phyloP scores from a whole-genome alignment of 1,140 invertebrate species.

The Diabrotica undecimpunctata region DNA sequence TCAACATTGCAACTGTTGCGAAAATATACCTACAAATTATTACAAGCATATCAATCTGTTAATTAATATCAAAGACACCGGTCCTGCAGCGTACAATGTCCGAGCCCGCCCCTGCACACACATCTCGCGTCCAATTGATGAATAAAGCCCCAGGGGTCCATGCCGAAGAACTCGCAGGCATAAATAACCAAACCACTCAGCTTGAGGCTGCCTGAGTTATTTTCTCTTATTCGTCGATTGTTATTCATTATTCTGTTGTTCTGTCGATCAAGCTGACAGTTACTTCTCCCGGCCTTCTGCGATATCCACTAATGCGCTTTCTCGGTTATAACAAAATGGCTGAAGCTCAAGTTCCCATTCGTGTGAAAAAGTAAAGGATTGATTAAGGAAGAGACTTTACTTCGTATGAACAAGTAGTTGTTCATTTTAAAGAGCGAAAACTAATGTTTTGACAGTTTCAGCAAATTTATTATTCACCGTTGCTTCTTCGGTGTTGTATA shows the following conservation, averaged over 20 bases:
- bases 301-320: neutral
- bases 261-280: neutral
- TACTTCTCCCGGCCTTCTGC: neutral
- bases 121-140: neutral
- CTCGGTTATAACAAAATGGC: neutral
- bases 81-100: too few species aligned
- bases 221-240: slow-evolving; percentile 2
- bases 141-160: slow-evolving; percentile 1
- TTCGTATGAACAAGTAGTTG: too few species aligned
- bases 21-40: too few species aligned
- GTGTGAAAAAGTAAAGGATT: neutral
- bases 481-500: too few species aligned
- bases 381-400: too few species aligned
- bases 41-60: too few species aligned
- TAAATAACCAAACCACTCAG: slow-evolving; percentile 2
- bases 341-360: neutral
- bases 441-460: too few species aligned
- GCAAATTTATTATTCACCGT: too few species aligned
- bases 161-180: neutral
- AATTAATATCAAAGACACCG: too few species aligned
- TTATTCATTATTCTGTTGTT: slow-evolving; percentile 1
- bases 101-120: neutral
- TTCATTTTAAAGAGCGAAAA: too few species aligned
- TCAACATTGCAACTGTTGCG: too few species aligned
- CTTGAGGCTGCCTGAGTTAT: slow-evolving; percentile 1